Base-by-base conservation (phyloP, 2,888 invertebrate genomes). In the Drosophila dives region DNA sequence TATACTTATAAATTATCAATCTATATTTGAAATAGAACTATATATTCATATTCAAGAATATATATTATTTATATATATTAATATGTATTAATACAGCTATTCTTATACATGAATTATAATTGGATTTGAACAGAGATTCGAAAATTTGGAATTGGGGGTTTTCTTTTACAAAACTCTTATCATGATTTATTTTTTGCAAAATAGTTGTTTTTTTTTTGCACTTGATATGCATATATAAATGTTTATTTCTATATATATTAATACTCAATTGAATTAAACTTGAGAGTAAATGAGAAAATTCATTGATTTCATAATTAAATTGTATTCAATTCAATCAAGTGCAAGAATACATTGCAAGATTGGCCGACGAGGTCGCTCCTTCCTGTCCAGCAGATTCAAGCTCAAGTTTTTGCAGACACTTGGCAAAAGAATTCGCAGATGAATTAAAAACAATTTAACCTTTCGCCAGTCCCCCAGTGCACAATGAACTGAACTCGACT, bases 381-480 rank as follows among this genome's bases (percentile, higher is more conserved):
- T 45, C 23, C 42, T 42, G 34, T n/a, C 58, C 64, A 64, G 75
- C 54, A 49, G 45, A 62, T 61, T 33, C 78, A 68, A 34, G 54
- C 62, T 53, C 36, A 49, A 49, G 20, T 36, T 72, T 62, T 60
- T 80, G 75, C 77, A 79, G 77, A 81, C 69, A 53, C 50, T 71
- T 58, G 49, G 79, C 75, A 56, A 63, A 81, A 75, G 86, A 86
- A 85, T 86, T 85, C 80, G 84, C 85, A 76, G 84, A 87, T 77
- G 81, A 86, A 86, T 86, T 86, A 84, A 84, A 89, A 85, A 89
- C 86, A 90, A 90, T 88, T 90, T 90, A 88, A 90, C 89, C 90
- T 85, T 88, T 86, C 73, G 60, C 71, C 74, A 78, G 74, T 70
- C 59, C 20, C 45, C 54, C 64, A 80, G 84, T 77, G 80, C 83